Base-by-base conservation (phyloP, 1,140 invertebrate species). In the Pantala flavescens region DNA sequence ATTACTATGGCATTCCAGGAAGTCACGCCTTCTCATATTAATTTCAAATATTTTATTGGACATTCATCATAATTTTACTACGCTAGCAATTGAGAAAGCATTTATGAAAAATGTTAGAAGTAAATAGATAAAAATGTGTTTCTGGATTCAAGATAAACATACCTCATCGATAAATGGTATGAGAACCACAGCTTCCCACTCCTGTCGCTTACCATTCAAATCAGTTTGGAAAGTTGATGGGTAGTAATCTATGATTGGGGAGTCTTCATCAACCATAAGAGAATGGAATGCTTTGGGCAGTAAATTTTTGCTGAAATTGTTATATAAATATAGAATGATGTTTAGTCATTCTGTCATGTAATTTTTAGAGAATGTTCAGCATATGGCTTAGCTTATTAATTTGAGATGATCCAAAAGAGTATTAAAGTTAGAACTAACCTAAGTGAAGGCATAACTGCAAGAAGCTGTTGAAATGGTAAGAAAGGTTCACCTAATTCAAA, bases 101-200 rank as follows among this genome's bases (percentile, higher is more conserved):
- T n/a, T n/a, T n/a, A n/a, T n/a, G n/a, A n/a, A n/a, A n/a, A n/a
- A n/a, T n/a, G n/a, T n/a, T n/a, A n/a, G n/a, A n/a, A n/a, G n/a
- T n/a, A n/a, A n/a, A n/a, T n/a, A n/a, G n/a, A n/a, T n/a, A n/a
- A n/a, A n/a, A 36, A 36, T 2, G 28, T 36, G n/a, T 36, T 5
- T 36, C 9, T 36, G 28, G 9, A 36, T 36, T 36, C 3, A 36
- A 36, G 9, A 36, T 36, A 5, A 5, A 36, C 28, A 79, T 80
- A 91, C 91, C 86, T 98, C 95, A 77, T 98, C 91, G 78, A 99
- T 98, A 79, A 99, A 98, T 0, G 97, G 97, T 79, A 99, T 96
- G 0, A 98, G 84, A 10, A 98, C 95, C 0, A 99, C 92, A 24
- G 97, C 97, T 83, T 99, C 97, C 97, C 97, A 99, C 76, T 98